Conservation (phyloP, 2,888 invertebrate species). For the Yponomeuta malinellus region DNA sequence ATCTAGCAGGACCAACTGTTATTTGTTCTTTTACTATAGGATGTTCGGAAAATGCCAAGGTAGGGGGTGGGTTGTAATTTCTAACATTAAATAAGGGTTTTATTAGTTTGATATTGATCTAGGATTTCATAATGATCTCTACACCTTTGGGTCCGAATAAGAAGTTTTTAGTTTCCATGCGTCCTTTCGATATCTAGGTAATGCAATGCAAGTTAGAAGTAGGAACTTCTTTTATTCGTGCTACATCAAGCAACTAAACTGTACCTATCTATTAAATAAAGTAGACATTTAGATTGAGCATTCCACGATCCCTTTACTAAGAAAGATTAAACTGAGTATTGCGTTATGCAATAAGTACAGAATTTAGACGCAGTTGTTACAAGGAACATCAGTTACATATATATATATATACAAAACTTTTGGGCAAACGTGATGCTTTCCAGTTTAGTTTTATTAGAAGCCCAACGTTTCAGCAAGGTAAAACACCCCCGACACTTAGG, state of each 20-base stretch:
- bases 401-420: not conserved
- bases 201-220: not conserved
- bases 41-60: conserved; percentile 57
- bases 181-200: not conserved
- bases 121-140: conserved; percentile 37
- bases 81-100: conserved; percentile 31
- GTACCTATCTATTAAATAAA: not conserved
- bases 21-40: not conserved
- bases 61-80: conserved; percentile 60
- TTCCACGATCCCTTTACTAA: not conserved
- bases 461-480: not conserved
- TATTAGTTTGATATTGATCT: conserved; percentile 42
- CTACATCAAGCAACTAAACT: not conserved
- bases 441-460: not conserved
- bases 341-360: not conserved
- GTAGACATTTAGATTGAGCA: not conserved
- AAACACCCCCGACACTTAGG: not conserved
- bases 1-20: conserved; percentile 6
- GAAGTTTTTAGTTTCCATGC: conserved; percentile 19
- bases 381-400: not conserved
- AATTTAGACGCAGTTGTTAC: not conserved
- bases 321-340: not conserved
- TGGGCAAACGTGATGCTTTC: not conserved
- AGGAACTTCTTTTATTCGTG: not conserved
- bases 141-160: conserved; percentile 66